Conservation (phyloP, 2,113 vertebrate genomes). For the Mormyrus iriodes region DNA sequence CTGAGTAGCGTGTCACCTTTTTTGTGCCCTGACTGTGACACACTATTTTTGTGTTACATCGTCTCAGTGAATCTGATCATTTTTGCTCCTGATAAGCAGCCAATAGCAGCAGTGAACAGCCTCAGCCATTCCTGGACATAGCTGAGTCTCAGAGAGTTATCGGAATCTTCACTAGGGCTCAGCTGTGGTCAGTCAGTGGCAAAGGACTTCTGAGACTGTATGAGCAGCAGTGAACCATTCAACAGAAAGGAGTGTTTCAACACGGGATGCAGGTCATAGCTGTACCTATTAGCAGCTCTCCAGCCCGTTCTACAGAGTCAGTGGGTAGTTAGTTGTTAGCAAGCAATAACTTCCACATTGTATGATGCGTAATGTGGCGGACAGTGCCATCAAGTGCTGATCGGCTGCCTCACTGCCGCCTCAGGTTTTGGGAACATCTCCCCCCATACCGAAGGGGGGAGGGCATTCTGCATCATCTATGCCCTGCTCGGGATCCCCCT, state of each 20-base stretch:
- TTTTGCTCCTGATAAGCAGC: not conserved
- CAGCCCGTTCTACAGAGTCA: not conserved
- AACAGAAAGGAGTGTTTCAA: not conserved
- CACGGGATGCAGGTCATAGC: not conserved
- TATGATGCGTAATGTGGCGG: not conserved
- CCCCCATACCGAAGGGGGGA: slow-evolving; percentile 89
- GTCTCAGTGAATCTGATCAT: not conserved
- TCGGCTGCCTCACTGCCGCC: slow-evolving; percentile 24
- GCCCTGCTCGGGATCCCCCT: slow-evolving; percentile 95
- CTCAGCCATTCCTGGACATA: not conserved
- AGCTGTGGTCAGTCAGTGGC: not conserved
- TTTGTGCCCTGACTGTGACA: not conserved
- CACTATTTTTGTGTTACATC: not conserved
- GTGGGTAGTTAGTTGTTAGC: not conserved
- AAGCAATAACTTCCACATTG: not conserved
- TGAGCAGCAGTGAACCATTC: not conserved
- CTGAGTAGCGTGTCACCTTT: not conserved
- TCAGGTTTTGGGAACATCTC: slow-evolving; percentile 97
- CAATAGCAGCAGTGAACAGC: not conserved
- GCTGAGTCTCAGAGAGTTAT: not conserved
- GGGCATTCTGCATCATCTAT: slow-evolving; percentile 97
- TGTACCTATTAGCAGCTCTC: not conserved
- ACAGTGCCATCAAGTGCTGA: not conserved
- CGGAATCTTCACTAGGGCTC: not conserved
- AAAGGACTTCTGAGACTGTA: not conserved